Base-by-base conservation (phyloP, 1,140 invertebrate species). In the Drosophila bipectinata region DNA sequence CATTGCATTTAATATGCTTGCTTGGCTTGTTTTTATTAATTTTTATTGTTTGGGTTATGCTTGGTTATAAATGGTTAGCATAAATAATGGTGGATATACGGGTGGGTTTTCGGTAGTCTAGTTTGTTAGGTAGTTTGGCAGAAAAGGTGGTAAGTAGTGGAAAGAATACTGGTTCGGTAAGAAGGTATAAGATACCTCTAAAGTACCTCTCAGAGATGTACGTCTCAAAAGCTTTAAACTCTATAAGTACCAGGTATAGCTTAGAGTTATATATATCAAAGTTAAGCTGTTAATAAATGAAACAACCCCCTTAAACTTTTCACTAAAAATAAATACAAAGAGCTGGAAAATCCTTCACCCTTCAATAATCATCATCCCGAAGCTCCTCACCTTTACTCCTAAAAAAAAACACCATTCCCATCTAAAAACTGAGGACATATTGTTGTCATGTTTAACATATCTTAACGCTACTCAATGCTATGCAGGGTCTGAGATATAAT, bases 371-470 rank as follows among this genome's bases (percentile, higher is more conserved):
- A 47, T 8, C 44, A 10, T 47, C 15, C 63, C 24, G 24, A 57
- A 49, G 41, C 41, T 5, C 12, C 21, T 21, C 21, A 21, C 26
- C 6, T 28, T 5, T 7, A 1, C 26, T 28, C 6, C 26, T 1
- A 1, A 28, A 28, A 28, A 28, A 28, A 28, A 28, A 28, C 1
- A 5, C 6, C 0, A 28, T 28, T 79, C 54, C 47, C 66, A 67
- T 87, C 68, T 59, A 64, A 74, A 72, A 63, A 45, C 30, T 30
- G 30, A 66, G 78, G 85, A 90, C 87, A 90, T 85, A 90, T 90
- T 90, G 87, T 90, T 90, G 79, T 87, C 82, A 87, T 90, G 87
- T 90, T 90, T 90, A 90, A 87, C 87, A 90, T 90, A 90, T 90
- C 87, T 88, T 90, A 88, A 80, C 84, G 84, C 83, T 77, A 73